Evolutionary conservation across 1,140 invertebrate species (phyloP).

Genomic region (Hylyphantes graminicola): DNA sequence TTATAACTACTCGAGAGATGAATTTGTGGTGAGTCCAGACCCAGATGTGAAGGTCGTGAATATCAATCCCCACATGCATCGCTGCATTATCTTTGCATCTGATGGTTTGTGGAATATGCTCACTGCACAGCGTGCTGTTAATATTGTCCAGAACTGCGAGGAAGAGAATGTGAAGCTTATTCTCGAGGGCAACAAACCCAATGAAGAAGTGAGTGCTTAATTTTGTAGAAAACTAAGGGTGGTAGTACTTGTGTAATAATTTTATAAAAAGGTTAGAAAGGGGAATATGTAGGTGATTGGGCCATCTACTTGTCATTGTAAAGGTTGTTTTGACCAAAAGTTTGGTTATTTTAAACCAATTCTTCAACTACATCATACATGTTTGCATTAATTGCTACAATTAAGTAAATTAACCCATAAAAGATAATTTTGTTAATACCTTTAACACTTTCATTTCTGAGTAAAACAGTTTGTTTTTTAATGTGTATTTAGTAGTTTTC

Average conservation of each 20-base stretch:
- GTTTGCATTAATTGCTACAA: too few relatives aligned
- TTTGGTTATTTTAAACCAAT: too few relatives aligned
- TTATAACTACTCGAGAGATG: conserved; percentile 87
- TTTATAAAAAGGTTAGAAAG: neutral
- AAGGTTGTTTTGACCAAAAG: too few relatives aligned
- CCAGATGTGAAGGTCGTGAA: conserved; percentile 91
- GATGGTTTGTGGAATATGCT: conserved; percentile 98
- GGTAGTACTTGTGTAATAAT: neutral
- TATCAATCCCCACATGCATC: conserved; percentile 81
- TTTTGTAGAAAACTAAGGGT: neutral
- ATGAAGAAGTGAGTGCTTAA: conserved; percentile 24
- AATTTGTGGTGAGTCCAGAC: conserved; percentile 96
- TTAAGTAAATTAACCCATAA: too few relatives aligned
- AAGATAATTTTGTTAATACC: too few relatives aligned
- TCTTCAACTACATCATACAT: too few relatives aligned
- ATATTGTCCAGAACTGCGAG: conserved; percentile 84
- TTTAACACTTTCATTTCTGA: too few relatives aligned
- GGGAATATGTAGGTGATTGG: too few relatives aligned
- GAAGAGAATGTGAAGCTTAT: conserved; percentile 78
- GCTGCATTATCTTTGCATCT: conserved; percentile 93
- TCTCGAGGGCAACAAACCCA: conserved; percentile 42
- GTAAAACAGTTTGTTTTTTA: too few relatives aligned
- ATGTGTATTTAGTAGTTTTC: too few relatives aligned
- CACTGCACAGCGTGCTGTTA: conserved; percentile 83
- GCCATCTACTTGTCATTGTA: too few relatives aligned